Base-by-base conservation (phyloP, 2,797 vertebrate genomes). In the Epinephelus coioides region DNA sequence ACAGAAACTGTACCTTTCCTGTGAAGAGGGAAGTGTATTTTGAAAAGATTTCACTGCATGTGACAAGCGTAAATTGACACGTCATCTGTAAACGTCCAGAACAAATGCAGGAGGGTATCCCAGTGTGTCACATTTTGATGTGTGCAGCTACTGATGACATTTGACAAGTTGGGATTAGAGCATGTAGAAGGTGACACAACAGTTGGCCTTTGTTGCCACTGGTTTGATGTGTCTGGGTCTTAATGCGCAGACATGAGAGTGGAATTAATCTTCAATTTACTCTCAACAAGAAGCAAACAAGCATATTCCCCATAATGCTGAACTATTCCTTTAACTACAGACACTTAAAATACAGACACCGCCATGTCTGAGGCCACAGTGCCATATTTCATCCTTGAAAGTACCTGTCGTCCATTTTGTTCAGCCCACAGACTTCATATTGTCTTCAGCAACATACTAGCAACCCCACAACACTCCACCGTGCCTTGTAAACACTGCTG, bases 401-500 rank as follows among this genome's bases (percentile, higher is more conserved):
- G 70, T 79, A 71, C 57, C 62, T 81, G 79, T 91, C 87, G 71
- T 87, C 86, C 89, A 92, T 92, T 92, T 94, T 86, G 86, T 86
- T 59, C 49, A 19, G 76, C 56, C 74, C 70, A 69, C 81, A 89
- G 91, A 91, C 89, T 91, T 86, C 82, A 89, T 90, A 93, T 91
- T 95, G 90, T 91, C 86, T 76, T 65, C 82, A 73, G 76, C 76
- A 86, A 87, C 92, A 94, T 82, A 91, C 85, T 88, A 88, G 90
- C 87, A 91, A 83, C 89, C 86, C 82, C 86, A 86, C 81, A 88
- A 89, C 92, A 86, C 84, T 90, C 87, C 65, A 69, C 87, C 55
- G 34, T 84, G 89, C 90, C 95, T 96, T 95, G 95, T 94, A 95
- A 96, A 95, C 86, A 88, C 82, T 66, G 78, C 88, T 63, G 62